Evolutionary conservation across 2,797 vertebrate genomes (phyloP).

Genomic region (Vespertilio murinus): DNA sequence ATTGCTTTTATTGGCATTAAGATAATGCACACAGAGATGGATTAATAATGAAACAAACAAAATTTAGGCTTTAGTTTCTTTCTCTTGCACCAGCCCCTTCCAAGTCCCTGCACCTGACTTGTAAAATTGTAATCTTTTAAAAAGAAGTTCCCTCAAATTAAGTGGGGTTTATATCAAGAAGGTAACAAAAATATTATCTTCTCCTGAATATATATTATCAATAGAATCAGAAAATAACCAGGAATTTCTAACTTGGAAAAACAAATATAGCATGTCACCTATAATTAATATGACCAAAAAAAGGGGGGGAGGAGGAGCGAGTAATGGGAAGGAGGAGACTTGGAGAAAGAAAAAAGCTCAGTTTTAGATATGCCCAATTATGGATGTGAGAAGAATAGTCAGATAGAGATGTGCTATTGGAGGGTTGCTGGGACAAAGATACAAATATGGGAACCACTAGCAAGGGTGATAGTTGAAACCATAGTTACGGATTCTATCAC

Average conservation of each 20-base stretch:
- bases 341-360: background rate
- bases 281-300: background rate
- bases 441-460: background rate
- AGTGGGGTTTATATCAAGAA: background rate
- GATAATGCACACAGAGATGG: background rate
- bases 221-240: background rate
- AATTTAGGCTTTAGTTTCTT: background rate
- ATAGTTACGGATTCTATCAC: background rate
- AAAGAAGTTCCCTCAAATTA: background rate
- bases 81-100: background rate
- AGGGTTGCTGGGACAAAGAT: background rate
- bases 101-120: background rate
- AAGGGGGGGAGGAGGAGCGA: rapidly evolving
- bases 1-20: background rate
- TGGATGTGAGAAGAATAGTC: background rate
- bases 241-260: background rate
- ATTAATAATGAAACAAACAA: background rate
- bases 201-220: background rate
- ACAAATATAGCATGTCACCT: background rate
- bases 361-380: background rate
- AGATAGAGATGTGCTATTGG: background rate
- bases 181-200: background rate
- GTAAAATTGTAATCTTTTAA: background rate
- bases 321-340: background rate
- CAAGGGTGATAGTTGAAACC: background rate